Percentiles rank a stretch among this genome's conserved stretches.
Conservation (phyloP, 2,113 vertebrate genomes). For the Myiopsitta monachus region DNA sequence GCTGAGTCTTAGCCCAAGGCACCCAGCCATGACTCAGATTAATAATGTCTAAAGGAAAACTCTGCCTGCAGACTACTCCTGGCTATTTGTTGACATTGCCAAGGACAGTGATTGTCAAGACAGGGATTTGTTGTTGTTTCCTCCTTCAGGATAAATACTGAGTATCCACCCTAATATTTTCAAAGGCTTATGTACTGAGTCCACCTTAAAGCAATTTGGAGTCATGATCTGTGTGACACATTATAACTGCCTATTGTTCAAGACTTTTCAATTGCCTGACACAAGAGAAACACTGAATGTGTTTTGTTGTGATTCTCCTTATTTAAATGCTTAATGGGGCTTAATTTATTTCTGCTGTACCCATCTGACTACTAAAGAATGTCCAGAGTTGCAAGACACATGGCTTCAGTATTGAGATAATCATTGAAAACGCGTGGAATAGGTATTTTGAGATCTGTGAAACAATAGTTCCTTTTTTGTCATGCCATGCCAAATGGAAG, state of each 20-base stretch:
- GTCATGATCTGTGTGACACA: background rate
- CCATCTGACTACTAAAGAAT: background rate
- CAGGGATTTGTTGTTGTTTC: background rate
- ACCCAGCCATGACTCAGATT: background rate
- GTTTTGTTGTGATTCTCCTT: background rate
- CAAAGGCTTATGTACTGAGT: background rate
- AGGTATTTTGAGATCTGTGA: background rate
- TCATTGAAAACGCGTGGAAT: rapidly evolving
- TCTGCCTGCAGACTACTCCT: background rate
- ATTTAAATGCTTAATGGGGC: background rate
- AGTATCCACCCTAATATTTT: background rate
- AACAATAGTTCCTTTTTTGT: background rate
- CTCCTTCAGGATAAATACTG: background rate
- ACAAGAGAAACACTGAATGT: background rate
- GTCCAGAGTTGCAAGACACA: background rate
- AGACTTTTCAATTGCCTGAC: background rate
- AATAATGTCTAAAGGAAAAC: background rate
- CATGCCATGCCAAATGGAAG: background rate
- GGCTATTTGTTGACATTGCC: background rate
- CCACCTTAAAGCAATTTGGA: background rate
- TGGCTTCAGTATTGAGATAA: background rate
- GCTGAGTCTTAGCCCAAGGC: background rate
- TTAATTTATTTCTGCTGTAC: background rate
- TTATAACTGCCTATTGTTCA: background rate
- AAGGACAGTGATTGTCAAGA: background rate